Base-by-base conservation (phyloP, 2,113 vertebrate genomes). In the Vimba vimba region DNA sequence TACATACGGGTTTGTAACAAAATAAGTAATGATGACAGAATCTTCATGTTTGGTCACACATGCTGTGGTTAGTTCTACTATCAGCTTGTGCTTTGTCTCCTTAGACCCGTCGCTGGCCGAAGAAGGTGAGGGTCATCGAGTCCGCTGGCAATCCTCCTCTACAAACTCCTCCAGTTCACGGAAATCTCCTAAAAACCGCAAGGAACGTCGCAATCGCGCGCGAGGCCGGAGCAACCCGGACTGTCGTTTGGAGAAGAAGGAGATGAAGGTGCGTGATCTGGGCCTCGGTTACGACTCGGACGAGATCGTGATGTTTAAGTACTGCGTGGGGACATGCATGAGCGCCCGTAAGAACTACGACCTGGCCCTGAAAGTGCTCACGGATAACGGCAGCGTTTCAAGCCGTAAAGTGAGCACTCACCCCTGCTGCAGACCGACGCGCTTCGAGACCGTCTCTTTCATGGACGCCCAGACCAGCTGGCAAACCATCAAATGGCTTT, bases 251-350 rank as follows among this genome's bases (percentile, higher is more conserved):
- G 95, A 96, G 89, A 95, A 91, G 84, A 95, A 94, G 87, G 88
- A 94, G 91, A 95, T 97, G 89, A 95, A 94, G 17, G 97, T 98
- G 84, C 93, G 94, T 0, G 96, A 97, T 66, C 95, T 98, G 27
- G 97, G 96, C 71, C 93, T 98, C 68, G 97, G 97, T 89, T 97
- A 96, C 79, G 94, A 96, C 88, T 98, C 97, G 0, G 96, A 97
- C 0, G 97, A 98, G 94, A 94, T 97, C 0, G 92, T 98, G 84
- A 93, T 95, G 60, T 98, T 98, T 92, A 96, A 96, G 89, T 98
- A 97, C 94, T 98, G 97, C 86, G 96, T 95, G 0, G 97, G 97
- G 36, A 95, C 95, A 1, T 98, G 97, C 87, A 93, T 93, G 78
- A 93, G 93, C 8, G 91, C 94, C 0, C 95, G 96, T 76, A 95